phyloP scores from a whole-genome alignment of 2,797 vertebrate genomes.

The Diglossa cyanea region DNA sequence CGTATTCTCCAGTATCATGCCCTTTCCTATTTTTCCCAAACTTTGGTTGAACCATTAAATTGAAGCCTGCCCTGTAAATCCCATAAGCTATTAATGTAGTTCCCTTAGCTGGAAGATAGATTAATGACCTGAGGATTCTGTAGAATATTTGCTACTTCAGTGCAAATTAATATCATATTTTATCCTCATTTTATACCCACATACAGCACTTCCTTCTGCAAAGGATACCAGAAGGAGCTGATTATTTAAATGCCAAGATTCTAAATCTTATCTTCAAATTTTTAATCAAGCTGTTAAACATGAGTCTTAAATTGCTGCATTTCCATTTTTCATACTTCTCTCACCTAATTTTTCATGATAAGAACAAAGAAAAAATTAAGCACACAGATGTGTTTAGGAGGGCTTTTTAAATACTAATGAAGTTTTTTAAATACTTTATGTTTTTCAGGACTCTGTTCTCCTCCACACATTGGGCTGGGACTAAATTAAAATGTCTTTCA shows the following conservation, averaged over 20 bases:
- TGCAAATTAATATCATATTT: conserved; percentile 63
- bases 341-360: neutral
- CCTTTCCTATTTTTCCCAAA: conserved; percentile 41
- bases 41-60: conserved; percentile 53
- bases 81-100: conserved; percentile 52
- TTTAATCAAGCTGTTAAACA: conserved; percentile 15
- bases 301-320: neutral
- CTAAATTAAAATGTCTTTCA: neutral
- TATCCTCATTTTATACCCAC: conserved; percentile 29
- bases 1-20: neutral
- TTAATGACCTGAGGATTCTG: conserved; percentile 48
- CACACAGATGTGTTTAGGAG: neutral
- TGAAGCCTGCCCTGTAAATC: conserved; percentile 57
- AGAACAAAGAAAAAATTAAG: neutral
- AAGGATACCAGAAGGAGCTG: conserved; percentile 31
- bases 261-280: conserved; percentile 23
- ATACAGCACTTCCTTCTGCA: neutral
- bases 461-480: neutral
- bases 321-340: neutral
- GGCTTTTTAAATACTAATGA: neutral
- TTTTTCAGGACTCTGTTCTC: neutral
- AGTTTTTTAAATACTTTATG: neutral
- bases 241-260: conserved; percentile 32
- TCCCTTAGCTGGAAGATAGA: conserved; percentile 38
- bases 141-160: conserved; percentile 51